Evolutionary conservation across 2,888 invertebrate species (phyloP), one percentile per base, ranked within the genome.

Genomic region (Drosophila mulleri): DNA sequence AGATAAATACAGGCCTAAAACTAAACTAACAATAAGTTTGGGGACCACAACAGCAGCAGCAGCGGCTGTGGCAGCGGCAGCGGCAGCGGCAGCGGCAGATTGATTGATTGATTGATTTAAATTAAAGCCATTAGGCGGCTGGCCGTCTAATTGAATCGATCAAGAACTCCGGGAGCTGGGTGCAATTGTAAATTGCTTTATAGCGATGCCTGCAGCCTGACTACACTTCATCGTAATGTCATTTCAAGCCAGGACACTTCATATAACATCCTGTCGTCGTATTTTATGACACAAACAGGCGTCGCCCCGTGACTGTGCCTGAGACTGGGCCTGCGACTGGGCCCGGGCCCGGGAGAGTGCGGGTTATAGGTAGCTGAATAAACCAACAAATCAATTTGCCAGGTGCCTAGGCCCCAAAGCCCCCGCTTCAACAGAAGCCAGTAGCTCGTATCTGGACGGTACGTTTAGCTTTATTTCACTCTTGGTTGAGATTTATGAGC

Each of bases 391-490:
- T 86, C 86, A 86, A 86, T 86, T 88, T 86, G 84, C 80, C 88
- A 85, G 84, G 81, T 85, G 83, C 86, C 83, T 82, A 76, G 72
- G 67, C 72, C 53, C 63, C 72, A 41, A 67, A 65, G 52, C 56
- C 70, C 60, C 63, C 45, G 37, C 16, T 16, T n/a, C 39, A 11
- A 41, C 41, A 29, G 20, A 50, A 56, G 39, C 42, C 50, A 64
- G 32, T 61, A 44, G 52, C 50, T 75, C 78, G 67, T 78, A 76
- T 74, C 72, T 73, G 75, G 60, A 70, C 72, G 67, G 69, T 78
- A 83, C 81, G 89, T 87, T 88, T 87, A 87, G 89, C 87, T 87
- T 87, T 88, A 87, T 87, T 87, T 87, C 89, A 88, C 83, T 87
- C 87, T 84, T 79, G 84, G 86, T 73, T 78, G 86, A 87, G 86